Evolutionary conservation across 2,113 vertebrate species (phyloP).

Genomic region (Austrofundulus limnaeus): DNA sequence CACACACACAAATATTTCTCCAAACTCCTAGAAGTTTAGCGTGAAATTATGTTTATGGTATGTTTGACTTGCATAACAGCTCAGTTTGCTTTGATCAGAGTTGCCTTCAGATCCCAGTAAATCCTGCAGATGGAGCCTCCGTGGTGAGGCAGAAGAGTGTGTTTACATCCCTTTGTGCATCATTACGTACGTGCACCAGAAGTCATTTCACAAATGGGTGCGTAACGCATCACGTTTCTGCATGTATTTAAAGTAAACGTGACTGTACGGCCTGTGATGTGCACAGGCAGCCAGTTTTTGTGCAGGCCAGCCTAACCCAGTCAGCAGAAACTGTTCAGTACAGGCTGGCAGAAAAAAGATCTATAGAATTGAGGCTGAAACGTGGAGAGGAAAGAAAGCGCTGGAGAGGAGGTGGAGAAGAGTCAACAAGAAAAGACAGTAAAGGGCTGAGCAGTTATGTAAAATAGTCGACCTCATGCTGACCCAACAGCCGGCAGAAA

Average conservation of each 20-base stretch:
- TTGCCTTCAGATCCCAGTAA: slow-evolving; percentile 27
- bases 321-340: slow-evolving; percentile 33
- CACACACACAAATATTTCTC: slow-evolving; percentile 29
- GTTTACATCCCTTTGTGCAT: slow-evolving; percentile 34
- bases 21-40: slow-evolving; percentile 50
- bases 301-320: slow-evolving; percentile 29
- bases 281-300: slow-evolving; percentile 20
- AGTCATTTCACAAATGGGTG: neutral
- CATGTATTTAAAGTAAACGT: slow-evolving; percentile 22
- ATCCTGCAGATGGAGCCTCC: slow-evolving; percentile 49
- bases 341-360: slow-evolving; percentile 27
- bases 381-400: slow-evolving; percentile 10
- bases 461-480: slow-evolving; percentile 55
- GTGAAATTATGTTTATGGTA: slow-evolving; percentile 41
- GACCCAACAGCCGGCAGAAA: slow-evolving; percentile 53
- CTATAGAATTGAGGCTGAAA: slow-evolving; percentile 28
- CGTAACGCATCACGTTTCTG: neutral
- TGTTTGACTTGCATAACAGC: slow-evolving; percentile 59
- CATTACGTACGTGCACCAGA: slow-evolving; percentile 11
- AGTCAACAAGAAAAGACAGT: slow-evolving; percentile 3
- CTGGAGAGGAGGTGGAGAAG: slow-evolving; percentile 28
- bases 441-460: slow-evolving; percentile 57
- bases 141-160: slow-evolving; percentile 23
- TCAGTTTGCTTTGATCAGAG: slow-evolving; percentile 48
- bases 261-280: slow-evolving; percentile 16